Conservation (phyloP, 2,113 vertebrate genomes). For the Chamaetylas fuelleborni region DNA sequence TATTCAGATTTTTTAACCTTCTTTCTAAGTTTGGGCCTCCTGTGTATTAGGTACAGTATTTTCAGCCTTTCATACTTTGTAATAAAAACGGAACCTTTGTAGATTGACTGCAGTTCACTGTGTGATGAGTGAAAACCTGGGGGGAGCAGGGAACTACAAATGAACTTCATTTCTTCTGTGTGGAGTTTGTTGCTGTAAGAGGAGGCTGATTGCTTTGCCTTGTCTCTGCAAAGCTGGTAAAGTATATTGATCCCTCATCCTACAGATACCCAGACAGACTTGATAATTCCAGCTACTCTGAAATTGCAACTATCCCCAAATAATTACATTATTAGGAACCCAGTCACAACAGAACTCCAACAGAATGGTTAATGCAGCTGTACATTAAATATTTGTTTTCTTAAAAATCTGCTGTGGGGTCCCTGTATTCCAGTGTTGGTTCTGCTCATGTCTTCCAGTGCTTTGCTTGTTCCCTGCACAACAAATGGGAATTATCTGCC, state of each 20-base stretch:
- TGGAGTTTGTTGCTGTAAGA: not conserved
- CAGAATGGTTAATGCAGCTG: not conserved
- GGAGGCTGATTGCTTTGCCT: not conserved
- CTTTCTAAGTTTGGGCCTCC: conserved; percentile 74
- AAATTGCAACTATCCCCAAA: not conserved
- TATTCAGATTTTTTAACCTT: conserved; percentile 68
- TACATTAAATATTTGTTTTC: not conserved
- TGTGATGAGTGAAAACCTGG: conserved; percentile 54
- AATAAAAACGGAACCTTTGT: conserved; percentile 80
- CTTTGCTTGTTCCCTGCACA: not conserved
- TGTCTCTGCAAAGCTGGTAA: not conserved
- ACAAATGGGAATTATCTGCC: not conserved
- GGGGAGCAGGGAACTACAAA: not conserved
- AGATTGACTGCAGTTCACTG: conserved; percentile 71
- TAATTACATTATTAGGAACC: not conserved
- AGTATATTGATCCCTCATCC: not conserved
- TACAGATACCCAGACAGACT: not conserved
- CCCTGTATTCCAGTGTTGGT: not conserved
- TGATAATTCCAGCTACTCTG: not conserved
- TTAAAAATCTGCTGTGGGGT: not conserved
- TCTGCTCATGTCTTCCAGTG: not conserved
- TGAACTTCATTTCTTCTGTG: not conserved
- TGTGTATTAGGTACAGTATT: conserved; percentile 79
- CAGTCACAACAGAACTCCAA: not conserved
- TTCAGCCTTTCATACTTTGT: conserved; percentile 83